Base-by-base conservation (phyloP, 2,888 invertebrate genomes). In the Drosophila melanocephala region DNA sequence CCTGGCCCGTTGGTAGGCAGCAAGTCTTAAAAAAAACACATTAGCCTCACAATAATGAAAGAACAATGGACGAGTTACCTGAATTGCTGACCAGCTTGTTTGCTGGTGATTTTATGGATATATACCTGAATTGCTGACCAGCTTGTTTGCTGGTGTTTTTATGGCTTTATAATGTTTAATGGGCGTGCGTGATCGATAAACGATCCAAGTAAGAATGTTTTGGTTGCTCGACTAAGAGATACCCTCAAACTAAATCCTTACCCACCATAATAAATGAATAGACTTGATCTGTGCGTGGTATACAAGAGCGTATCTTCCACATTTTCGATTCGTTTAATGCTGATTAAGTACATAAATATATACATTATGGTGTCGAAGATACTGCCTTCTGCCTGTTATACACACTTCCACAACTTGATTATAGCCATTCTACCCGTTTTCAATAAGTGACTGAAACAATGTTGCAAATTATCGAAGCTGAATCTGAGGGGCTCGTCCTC, bases 141-240 rank as follows among this genome's bases (percentile, higher is more conserved):
- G 14, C 16, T 32, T 33, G 32, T 32, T 37, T 74, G 72, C 50
- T 72, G 77, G 60, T 75, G 72, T 51, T 69, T 72, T 89, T 89
- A 86, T 89, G 83, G 85, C 86, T 89, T 89, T 83, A 86, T 86
- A 84, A 87, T 78, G 62, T 37, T 75, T 75, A 57, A 77, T 72
- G 65, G 72, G 71, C 70, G 79, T 68, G 74, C 75, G 79, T 81
- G 84, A 62, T 42, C 61, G n/a, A 33, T 26, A 37, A 57, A 28
- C 37, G 56, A 57, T n/a, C n/a, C 5, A 12, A 47, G 2, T 26
- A 16, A 16, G 16, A 26, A 16, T 26, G 16, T 28, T 26, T 47
- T 5, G 16, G 28, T 9, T 47, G 16, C 5, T 26, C 26, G 47
- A 47, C 47, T 26, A 9, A 2, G 2, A 26, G 16, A 26, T 26